These are phyloP conservation scores for Eulacestoma nigropectus DNA, from an alignment of 2,113 vertebrate genomes.

Conservation along the genomic window DNA sequence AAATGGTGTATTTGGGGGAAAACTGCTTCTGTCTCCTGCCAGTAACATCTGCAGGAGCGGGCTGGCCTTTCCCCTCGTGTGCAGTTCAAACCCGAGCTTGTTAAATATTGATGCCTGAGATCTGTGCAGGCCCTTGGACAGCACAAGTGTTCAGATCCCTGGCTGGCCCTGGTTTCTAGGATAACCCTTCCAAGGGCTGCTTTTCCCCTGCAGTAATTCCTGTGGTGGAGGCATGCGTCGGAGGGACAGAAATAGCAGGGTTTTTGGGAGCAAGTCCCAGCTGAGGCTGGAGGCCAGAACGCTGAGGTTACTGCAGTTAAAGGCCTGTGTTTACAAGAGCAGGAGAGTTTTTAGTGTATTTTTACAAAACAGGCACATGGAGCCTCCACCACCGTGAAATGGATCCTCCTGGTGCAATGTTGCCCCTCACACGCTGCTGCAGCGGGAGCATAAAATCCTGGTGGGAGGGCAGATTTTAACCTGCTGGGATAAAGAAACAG, in stretches of 20 bases:
- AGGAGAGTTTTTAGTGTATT: neutral
- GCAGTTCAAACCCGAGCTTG: neutral
- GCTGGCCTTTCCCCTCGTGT: neutral
- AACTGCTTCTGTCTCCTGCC: neutral
- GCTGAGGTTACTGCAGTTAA: neutral
- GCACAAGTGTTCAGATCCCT: neutral
- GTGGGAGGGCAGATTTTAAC: neutral
- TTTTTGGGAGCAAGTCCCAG: neutral
- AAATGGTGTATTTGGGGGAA: neutral
- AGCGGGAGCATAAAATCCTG: neutral
- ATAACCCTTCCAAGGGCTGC: neutral
- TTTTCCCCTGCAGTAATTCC: neutral
- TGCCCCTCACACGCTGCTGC: neutral
- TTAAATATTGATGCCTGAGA: neutral
- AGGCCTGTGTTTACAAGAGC: neutral
- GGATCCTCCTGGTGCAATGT: neutral
- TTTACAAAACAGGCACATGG: accelerated
- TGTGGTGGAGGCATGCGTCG: accelerated
- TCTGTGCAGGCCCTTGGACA: neutral
- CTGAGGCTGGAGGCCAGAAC: neutral
- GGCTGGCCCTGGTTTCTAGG: neutral
- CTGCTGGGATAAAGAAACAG: neutral
- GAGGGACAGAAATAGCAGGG: neutral
- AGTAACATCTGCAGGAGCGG: neutral
- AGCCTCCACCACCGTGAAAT: neutral